phyloP scores from a whole-genome alignment of 1,140 invertebrate species.

The Drosophila sechellia region DNA sequence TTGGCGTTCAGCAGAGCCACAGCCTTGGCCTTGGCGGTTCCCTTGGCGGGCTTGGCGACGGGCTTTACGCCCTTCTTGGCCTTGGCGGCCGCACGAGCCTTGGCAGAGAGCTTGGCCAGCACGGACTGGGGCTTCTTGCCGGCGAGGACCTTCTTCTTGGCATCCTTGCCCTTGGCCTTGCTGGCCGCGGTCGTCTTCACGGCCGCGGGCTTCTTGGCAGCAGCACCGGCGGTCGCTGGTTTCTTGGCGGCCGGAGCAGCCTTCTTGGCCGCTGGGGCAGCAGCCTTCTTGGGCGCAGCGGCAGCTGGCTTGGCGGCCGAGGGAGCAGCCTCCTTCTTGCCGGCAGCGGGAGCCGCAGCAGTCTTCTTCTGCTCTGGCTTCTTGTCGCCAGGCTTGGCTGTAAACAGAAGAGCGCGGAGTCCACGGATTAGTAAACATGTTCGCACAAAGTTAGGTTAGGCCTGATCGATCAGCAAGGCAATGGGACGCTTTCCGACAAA shows the following conservation, averaged over 20 bases:
- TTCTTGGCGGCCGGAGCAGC: conserved; percentile 59
- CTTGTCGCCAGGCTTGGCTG: conserved; percentile 82
- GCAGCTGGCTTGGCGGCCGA: conserved; percentile 85
- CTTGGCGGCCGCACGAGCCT: conserved; percentile 80
- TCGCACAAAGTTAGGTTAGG: conserved; percentile 59
- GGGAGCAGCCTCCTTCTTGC: conserved; percentile 85
- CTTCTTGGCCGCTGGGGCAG: conserved; percentile 81
- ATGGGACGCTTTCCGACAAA: conserved; percentile 1
- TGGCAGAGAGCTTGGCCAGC: conserved; percentile 83
- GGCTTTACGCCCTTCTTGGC: conserved; percentile 74
- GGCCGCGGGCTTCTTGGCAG: conserved; percentile 75
- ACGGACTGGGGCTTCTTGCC: conserved; percentile 83
- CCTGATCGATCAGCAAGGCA: conserved; percentile 47
- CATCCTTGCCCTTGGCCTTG: conserved; percentile 86
- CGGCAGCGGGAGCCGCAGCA: conserved; percentile 81
- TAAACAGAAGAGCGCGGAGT: conserved; percentile 37
- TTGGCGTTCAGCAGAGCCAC: conserved; percentile 85
- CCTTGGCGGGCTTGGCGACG: conserved; percentile 80
- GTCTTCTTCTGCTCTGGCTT: conserved; percentile 83
- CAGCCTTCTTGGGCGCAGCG: conserved; percentile 83
- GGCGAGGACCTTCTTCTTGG: conserved; percentile 86
- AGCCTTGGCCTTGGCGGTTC: conserved; percentile 85
- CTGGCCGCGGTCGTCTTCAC: conserved; percentile 75
- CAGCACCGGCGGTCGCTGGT: conserved; percentile 84
- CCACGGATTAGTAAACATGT: conserved; percentile 57